Percentiles rank a stretch among this genome's conserved stretches.
Evolutionary conservation across 2,797 vertebrate genomes (phyloP).

Genomic region (Numenius phaeopus): DNA sequence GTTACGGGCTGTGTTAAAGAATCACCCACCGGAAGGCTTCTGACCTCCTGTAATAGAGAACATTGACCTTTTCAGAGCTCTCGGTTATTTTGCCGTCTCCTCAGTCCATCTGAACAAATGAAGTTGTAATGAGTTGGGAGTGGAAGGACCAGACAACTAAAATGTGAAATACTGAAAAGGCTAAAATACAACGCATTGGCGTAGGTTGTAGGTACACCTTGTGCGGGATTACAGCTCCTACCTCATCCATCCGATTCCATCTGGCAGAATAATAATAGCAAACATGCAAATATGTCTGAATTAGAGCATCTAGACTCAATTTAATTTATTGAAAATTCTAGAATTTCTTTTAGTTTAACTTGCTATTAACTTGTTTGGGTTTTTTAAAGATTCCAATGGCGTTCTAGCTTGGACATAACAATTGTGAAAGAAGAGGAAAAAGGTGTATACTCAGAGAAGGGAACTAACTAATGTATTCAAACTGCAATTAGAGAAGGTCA

Average conservation of each 20-base stretch:
- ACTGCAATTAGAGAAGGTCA: background rate
- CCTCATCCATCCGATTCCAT: background rate
- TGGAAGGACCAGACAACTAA: background rate
- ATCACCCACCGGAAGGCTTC: background rate
- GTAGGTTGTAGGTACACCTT: background rate
- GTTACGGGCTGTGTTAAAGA: background rate
- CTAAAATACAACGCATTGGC: background rate
- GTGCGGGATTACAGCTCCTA: background rate
- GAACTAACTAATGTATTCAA: rapidly evolving
- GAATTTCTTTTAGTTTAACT: background rate
- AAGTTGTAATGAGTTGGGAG: background rate
- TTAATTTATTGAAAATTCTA: background rate
- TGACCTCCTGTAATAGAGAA: background rate
- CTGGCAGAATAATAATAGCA: background rate
- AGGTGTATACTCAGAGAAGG: rapidly evolving
- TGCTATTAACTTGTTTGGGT: background rate
- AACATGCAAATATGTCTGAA: background rate
- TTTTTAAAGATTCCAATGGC: background rate
- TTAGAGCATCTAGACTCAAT: background rate
- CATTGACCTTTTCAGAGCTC: background rate
- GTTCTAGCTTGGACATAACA: background rate
- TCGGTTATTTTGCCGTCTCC: background rate
- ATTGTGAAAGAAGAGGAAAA: background rate
- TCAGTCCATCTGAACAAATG: background rate
- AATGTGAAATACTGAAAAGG: background rate